These are phyloP conservation scores for Oriolus oriolus DNA, from an alignment of 2,113 vertebrate genomes.

Conservation along the genomic window DNA sequence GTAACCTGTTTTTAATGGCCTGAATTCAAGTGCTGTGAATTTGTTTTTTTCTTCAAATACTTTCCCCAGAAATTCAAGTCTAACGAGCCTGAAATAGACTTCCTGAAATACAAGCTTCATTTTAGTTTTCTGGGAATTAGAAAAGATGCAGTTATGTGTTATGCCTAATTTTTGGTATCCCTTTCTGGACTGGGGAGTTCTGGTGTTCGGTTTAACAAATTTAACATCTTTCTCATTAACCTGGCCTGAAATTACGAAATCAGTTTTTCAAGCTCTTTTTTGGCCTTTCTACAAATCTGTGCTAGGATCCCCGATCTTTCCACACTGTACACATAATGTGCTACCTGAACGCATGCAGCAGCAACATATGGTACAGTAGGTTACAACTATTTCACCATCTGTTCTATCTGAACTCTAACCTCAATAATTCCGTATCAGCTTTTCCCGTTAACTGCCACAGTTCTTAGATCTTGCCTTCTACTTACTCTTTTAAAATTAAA, in stretches of 20 bases:
- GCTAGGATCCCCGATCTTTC: neutral
- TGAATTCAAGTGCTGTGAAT: neutral
- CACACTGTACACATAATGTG: neutral
- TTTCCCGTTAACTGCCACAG: neutral
- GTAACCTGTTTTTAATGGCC: neutral
- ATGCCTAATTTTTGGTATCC: neutral
- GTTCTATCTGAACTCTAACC: neutral
- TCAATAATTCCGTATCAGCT: neutral
- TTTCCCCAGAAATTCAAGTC: neutral
- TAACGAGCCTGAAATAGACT: neutral
- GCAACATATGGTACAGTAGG: neutral
- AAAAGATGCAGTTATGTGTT: neutral
- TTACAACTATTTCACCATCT: constrained; percentile 8
- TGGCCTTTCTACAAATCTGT: neutral
- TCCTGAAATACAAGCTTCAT: neutral
- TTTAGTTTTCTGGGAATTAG: neutral
- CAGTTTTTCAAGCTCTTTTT: neutral
- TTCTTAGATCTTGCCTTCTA: neutral
- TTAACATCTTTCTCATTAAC: neutral
- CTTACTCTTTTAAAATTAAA: neutral
- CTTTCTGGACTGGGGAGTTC: neutral
- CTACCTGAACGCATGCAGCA: neutral
- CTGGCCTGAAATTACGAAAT: neutral
- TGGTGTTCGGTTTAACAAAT: neutral
- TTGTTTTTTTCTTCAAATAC: neutral